Conservation (phyloP, 2,888 invertebrate species). For the Drosophila flavopinicola region DNA sequence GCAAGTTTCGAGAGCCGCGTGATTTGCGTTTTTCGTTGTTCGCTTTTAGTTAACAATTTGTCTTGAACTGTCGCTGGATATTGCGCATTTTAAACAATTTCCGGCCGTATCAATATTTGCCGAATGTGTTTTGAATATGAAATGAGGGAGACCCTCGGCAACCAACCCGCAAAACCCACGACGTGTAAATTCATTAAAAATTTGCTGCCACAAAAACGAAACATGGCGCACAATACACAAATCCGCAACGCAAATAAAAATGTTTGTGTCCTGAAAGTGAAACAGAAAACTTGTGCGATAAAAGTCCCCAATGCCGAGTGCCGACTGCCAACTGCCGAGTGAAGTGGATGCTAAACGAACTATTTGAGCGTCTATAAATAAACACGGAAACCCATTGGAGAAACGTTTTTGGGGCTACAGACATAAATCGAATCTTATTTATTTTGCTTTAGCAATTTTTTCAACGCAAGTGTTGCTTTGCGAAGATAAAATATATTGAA, state of each 20-base stretch:
- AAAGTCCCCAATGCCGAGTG: conserved; percentile 40
- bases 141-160: conserved; percentile 51
- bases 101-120: conserved; percentile 73
- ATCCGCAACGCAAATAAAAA: conserved; percentile 74
- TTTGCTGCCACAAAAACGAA: conserved; percentile 60
- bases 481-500: conserved; percentile 77
- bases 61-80: conserved; percentile 56
- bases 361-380: conserved; percentile 76
- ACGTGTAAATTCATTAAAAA: conserved; percentile 79
- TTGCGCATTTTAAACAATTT: conserved; percentile 76
- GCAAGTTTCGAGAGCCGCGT: conserved; percentile 55
- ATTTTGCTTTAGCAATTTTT: conserved; percentile 74
- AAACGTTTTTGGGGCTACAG: conserved; percentile 41
- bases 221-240: conserved; percentile 65
- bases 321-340: conserved; percentile 8
- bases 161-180: conserved; percentile 17
- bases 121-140: conserved; percentile 77
- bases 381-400: conserved; percentile 61
- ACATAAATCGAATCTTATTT: conserved; percentile 80
- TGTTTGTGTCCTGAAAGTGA: conserved; percentile 68
- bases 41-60: conserved; percentile 70
- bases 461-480: conserved; percentile 63
- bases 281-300: conserved; percentile 53
- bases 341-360: conserved; percentile 60
- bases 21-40: conserved; percentile 74